A percentile compares a stretch with the other conserved stretches of the same genome.
Evolutionary conservation across 2,797 vertebrate genomes (phyloP).

Genomic region (Philypnodon macrostomus): DNA sequence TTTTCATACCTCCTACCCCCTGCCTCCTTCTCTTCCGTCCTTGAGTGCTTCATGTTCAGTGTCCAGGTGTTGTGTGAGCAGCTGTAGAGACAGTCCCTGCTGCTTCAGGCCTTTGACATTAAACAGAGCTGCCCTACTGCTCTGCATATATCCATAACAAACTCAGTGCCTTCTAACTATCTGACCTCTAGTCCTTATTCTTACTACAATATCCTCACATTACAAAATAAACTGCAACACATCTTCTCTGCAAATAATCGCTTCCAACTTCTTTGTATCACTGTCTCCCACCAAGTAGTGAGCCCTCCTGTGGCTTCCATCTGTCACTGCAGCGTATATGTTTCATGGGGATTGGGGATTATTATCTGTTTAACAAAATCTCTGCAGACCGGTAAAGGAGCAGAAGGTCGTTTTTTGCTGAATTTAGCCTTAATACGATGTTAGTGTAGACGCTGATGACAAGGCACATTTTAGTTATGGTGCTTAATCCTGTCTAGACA

Average conservation of each 20-base stretch:
- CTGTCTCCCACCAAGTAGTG: background rate
- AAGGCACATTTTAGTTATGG: conserved; percentile 24
- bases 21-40: conserved; percentile 6
- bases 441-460: conserved; percentile 31
- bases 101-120: conserved; percentile 37
- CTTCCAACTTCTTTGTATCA: background rate
- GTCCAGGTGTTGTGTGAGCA: conserved; percentile 32
- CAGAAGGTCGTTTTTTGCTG: conserved; percentile 57
- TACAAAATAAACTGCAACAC: background rate
- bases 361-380: conserved; percentile 66
- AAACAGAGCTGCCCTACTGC: conserved; percentile 20
- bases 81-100: conserved; percentile 37
- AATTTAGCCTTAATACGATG: conserved; percentile 22
- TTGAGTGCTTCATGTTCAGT: conserved; percentile 1
- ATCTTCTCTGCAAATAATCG: background rate
- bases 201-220: conserved; percentile 5
- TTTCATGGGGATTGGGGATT: conserved; percentile 51
- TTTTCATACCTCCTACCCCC: background rate
- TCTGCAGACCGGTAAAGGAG: too few relatives aligned
- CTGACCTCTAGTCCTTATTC: conserved; percentile 40
- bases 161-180: background rate
- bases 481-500: conserved; percentile 5
- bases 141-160: conserved; percentile 13
- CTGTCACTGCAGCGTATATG: conserved; percentile 29
- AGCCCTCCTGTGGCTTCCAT: conserved; percentile 60